Conservation (phyloP, 2,113 vertebrate species). For the Octodon degus region DNA sequence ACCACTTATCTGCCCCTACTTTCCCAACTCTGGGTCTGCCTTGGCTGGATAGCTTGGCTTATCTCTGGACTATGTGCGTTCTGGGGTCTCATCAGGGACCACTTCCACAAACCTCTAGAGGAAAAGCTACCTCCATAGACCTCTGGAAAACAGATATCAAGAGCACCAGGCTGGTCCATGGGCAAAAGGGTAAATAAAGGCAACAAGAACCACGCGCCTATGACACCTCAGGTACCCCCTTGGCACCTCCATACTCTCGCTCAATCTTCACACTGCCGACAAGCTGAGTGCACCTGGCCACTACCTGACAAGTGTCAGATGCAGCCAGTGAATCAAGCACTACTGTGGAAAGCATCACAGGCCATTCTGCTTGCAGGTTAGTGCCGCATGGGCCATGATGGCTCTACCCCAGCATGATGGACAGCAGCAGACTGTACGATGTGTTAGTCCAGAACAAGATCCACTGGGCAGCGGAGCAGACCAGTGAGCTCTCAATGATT, state of each 20-base stretch:
- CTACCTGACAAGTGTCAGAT: background rate
- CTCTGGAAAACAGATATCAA: background rate
- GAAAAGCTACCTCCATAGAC: background rate
- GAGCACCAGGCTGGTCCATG: background rate
- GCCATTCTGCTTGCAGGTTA: too few relatives aligned
- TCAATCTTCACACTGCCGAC: accelerated
- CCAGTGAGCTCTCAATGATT: background rate
- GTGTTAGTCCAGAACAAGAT: background rate
- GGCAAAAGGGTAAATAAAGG: background rate
- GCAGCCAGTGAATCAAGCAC: accelerated
- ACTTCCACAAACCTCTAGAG: background rate
- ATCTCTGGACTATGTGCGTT: background rate
- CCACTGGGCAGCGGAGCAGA: background rate
- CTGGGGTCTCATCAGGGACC: background rate
- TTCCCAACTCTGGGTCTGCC: accelerated
- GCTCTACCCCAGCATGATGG: background rate
- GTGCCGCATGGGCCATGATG: background rate
- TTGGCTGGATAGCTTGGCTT: background rate
- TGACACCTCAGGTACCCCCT: background rate
- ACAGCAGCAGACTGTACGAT: background rate
- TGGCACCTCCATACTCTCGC: background rate
- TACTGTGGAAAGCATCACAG: accelerated
- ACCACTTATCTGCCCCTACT: accelerated
- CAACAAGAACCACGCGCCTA: background rate
- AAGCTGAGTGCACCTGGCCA: too few relatives aligned